These are phyloP conservation scores for Alsophila aescularia DNA, from an alignment of 2,888 invertebrate species.

Conservation along the genomic window DNA sequence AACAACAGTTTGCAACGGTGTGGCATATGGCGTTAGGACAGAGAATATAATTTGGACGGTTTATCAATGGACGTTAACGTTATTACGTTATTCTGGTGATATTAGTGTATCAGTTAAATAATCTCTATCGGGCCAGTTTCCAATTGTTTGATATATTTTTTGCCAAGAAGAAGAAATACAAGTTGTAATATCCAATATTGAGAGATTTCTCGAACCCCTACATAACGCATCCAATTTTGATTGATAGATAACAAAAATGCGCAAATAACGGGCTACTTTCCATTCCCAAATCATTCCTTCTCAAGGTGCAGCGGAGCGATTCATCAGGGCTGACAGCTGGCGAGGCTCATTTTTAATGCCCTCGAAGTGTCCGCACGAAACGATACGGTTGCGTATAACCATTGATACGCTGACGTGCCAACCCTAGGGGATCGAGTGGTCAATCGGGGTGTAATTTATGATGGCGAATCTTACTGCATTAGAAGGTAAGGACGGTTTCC, in stretches of 20 bases:
- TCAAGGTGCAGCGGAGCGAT: slow-evolving; percentile 55
- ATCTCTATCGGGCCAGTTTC: too few species aligned
- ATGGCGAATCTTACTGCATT: slow-evolving; percentile 40
- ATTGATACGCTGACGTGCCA: slow-evolving; percentile 49
- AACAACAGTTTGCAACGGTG: too few species aligned
- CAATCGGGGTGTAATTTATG: slow-evolving; percentile 71
- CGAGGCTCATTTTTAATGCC: slow-evolving; percentile 77
- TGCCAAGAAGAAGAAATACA: too few species aligned
- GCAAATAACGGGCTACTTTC: slow-evolving; percentile 41
- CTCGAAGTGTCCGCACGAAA: slow-evolving; percentile 62
- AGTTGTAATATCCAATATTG: too few species aligned
- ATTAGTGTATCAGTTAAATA: too few species aligned
- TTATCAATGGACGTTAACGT: too few species aligned
- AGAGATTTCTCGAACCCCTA: background rate
- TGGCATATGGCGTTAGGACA: too few species aligned
- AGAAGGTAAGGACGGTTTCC: slow-evolving; percentile 10
- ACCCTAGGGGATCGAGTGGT: slow-evolving; percentile 58
- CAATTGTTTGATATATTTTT: too few species aligned
- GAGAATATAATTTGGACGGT: too few species aligned
- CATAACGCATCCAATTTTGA: slow-evolving; percentile 17
- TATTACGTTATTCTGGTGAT: too few species aligned
- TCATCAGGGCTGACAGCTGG: slow-evolving; percentile 69
- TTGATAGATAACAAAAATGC: slow-evolving; percentile 40
- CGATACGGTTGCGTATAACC: slow-evolving; percentile 20
- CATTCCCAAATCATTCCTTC: slow-evolving; percentile 30